A percentile compares a stretch with the other conserved stretches of the same genome.
Evolutionary conservation across 1,140 invertebrate genomes (phyloP).

Genomic region (Pentalonia nigronervosa): DNA sequence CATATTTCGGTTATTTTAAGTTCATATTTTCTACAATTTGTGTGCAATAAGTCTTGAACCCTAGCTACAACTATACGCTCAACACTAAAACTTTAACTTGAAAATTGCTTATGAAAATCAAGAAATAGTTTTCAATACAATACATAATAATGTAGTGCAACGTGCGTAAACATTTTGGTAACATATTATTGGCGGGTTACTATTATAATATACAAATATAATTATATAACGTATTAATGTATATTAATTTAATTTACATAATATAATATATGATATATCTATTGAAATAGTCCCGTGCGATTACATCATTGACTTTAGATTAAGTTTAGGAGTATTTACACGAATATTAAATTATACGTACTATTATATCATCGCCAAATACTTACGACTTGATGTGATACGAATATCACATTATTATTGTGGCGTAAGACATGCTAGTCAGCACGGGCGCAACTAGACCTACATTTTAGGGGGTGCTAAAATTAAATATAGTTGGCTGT

Average conservation of each 20-base stretch:
- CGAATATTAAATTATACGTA: not conserved
- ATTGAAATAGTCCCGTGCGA: not conserved
- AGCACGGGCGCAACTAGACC: too few relatives aligned
- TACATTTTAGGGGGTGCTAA: too few relatives aligned
- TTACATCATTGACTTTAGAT: not conserved
- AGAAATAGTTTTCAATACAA: not conserved
- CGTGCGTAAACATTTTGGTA: not conserved
- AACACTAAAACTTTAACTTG: not conserved
- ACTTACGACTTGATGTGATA: not conserved
- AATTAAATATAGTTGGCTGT: too few relatives aligned
- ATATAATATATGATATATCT: not conserved
- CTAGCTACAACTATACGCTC: not conserved
- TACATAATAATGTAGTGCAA: not conserved
- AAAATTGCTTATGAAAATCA: not conserved
- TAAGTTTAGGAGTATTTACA: not conserved
- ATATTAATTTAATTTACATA: too few relatives aligned
- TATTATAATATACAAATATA: not conserved
- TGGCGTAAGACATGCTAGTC: not conserved
- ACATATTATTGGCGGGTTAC: not conserved
- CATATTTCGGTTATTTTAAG: too few relatives aligned
- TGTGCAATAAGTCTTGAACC: too few relatives aligned
- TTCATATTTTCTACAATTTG: too few relatives aligned
- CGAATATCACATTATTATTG: not conserved
- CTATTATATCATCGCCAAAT: not conserved
- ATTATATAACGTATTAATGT: too few relatives aligned